A percentile compares a stretch with the other conserved stretches of the same genome.
Evolutionary conservation across 2,113 vertebrate genomes (phyloP).

Genomic region (Calyptommatus sinebrachiatus): DNA sequence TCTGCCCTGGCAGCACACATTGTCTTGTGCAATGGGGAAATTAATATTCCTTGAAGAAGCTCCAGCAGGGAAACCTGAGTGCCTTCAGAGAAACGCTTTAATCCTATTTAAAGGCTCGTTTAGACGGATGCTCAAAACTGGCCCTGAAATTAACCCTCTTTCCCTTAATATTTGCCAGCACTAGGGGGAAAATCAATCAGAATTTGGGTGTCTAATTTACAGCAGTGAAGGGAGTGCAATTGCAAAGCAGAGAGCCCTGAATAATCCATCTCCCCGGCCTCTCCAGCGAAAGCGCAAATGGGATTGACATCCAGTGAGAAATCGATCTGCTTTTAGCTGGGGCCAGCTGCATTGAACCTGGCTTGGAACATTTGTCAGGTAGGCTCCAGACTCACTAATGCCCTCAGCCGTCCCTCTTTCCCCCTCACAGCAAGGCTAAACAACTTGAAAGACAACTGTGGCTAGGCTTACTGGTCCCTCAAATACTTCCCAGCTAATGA

Average conservation of each 20-base stretch:
- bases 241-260: background rate
- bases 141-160: background rate
- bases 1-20: slow-evolving; percentile 5
- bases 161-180: slow-evolving; percentile 5
- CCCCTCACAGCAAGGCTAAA: background rate
- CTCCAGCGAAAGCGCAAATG: background rate
- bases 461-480: slow-evolving; percentile 16
- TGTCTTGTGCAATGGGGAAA: background rate
- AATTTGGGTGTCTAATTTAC: background rate
- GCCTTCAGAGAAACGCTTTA: slow-evolving; percentile 14
- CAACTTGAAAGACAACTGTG: background rate
- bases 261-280: background rate
- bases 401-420: background rate
- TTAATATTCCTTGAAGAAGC: slow-evolving; percentile 12
- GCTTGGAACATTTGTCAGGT: background rate
- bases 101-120: slow-evolving; percentile 15
- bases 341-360: too few relatives aligned
- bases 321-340: background rate
- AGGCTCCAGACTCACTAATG: background rate
- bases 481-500: slow-evolving; percentile 14
- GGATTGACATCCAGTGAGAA: background rate
- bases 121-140: background rate
- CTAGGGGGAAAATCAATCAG: slow-evolving; percentile 9
- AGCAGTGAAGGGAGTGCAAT: background rate
- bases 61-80: slow-evolving; percentile 15